Evolutionary conservation across 2,797 vertebrate species (phyloP), one percentile per base, ranked within the genome.

Genomic region (Anniella stebbinsi): DNA sequence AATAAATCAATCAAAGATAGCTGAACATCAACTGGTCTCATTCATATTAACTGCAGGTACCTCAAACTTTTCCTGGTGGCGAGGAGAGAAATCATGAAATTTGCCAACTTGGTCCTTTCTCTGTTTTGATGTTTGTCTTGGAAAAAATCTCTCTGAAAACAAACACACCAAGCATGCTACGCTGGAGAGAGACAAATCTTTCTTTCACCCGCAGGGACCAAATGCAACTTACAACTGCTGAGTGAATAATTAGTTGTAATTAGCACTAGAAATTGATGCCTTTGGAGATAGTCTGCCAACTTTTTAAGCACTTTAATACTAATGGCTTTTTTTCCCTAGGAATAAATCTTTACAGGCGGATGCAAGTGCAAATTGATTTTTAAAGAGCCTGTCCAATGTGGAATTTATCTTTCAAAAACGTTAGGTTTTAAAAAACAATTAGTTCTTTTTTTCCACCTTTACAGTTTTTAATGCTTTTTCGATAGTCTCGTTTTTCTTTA

Each of bases 161-260:
- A 95, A 96, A 96, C 51, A 93, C 41, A 88, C 0, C 1, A 95
- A 94, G 87, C 36, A 69, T 1, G 11, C 84, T 88, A 89, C 0
- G 0, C 83, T 86, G 67, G 90, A 95, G 95, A 96, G 94, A 96
- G 96, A 96, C 94, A 96, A 96, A 95, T 95, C 93, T 95, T 89
- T 92, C 91, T 48, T 95, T 90, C 81, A 87, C 96, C 96, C 96
- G 89, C 86, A 86, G 96, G 97, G 96, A 97, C 95, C 80, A 57
- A 95, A 94, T 87, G 93, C 95, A 94, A 95, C 95, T 97, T 96
- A 95, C 96, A 97, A 96, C 96, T 95, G 95, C 97, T 95, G 96
- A 96, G 96, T 97, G 97, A 97, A 97, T 97, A 97, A 97, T 97
- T 97, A 97, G 96, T 96, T 96, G 95, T 97, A 97, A 97, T 97